Evolutionary conservation across 2,797 vertebrate species (phyloP).

Genomic region (Rhynchonycteris naso): DNA sequence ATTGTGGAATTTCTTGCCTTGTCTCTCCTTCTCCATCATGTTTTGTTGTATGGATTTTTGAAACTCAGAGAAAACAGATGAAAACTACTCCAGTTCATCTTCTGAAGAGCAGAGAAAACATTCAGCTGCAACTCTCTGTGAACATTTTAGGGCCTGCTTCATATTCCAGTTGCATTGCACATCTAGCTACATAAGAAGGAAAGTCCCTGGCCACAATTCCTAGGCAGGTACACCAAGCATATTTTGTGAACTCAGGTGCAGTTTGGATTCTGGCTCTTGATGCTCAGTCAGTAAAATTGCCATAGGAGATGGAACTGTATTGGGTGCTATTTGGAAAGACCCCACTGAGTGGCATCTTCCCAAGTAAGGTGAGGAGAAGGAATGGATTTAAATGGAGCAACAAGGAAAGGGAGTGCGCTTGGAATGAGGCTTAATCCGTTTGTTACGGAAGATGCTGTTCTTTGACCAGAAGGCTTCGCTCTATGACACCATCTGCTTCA

Average conservation of each 20-base stretch:
- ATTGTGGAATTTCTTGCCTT: background rate
- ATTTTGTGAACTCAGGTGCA: background rate
- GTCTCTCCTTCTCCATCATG: background rate
- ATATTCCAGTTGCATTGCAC: constrained; percentile 8
- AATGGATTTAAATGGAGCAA: background rate
- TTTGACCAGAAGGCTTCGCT: constrained; percentile 18
- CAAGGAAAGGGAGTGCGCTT: background rate
- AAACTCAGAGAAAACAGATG: constrained; percentile 38
- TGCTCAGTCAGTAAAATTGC: background rate
- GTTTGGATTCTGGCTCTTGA: constrained; percentile 2
- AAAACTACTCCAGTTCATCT: constrained; percentile 34
- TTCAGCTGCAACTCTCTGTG: background rate
- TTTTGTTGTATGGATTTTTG: background rate
- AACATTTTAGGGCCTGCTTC: background rate
- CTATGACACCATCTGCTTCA: background rate
- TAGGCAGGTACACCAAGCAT: background rate
- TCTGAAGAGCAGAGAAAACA: constrained; percentile 36
- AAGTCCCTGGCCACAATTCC: background rate
- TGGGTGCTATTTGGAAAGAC: background rate
- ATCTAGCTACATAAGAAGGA: constrained; percentile 13
- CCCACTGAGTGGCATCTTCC: background rate
- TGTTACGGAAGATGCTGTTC: background rate
- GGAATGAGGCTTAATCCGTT: constrained; percentile 6
- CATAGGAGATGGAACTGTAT: background rate
- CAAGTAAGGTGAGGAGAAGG: background rate